Conservation (phyloP, 2,797 vertebrate genomes). For the Sebastes nivosus region DNA sequence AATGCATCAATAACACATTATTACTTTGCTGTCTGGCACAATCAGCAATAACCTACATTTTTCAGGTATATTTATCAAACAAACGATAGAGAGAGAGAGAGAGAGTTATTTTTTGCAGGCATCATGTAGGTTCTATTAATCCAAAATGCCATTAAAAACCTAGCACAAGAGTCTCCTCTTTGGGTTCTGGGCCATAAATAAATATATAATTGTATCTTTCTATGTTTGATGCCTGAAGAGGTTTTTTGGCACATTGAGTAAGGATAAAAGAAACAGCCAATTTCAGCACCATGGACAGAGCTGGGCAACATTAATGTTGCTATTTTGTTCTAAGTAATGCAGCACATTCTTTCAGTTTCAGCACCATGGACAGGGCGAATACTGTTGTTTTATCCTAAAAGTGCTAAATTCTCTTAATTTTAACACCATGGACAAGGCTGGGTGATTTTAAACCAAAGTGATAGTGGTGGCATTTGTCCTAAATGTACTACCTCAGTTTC, state of each 20-base stretch:
- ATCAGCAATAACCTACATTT: constrained; percentile 53
- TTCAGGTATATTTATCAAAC: constrained; percentile 50
- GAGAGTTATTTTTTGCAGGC: background rate
- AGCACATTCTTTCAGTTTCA: background rate
- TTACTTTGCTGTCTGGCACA: constrained; percentile 58
- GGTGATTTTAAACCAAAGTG: background rate
- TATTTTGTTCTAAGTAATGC: background rate
- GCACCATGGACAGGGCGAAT: background rate
- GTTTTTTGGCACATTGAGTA: background rate
- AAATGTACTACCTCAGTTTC: background rate
- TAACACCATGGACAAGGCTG: no score
- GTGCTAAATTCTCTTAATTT: background rate
- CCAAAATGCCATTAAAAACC: background rate
- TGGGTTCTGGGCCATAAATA: background rate
- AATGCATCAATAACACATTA: constrained; percentile 74
- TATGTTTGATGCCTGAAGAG: background rate
- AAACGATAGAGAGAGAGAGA: constrained; percentile 11
- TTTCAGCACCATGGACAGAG: constrained; percentile 3
- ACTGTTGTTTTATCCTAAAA: no score
- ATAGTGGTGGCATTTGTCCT: background rate
- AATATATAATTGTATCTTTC: background rate
- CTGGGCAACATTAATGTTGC: background rate
- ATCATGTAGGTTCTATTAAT: background rate
- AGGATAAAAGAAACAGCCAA: background rate
- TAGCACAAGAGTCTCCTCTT: background rate